Base-by-base conservation (phyloP, 1,140 invertebrate genomes). In the Agrypnia vestita region DNA sequence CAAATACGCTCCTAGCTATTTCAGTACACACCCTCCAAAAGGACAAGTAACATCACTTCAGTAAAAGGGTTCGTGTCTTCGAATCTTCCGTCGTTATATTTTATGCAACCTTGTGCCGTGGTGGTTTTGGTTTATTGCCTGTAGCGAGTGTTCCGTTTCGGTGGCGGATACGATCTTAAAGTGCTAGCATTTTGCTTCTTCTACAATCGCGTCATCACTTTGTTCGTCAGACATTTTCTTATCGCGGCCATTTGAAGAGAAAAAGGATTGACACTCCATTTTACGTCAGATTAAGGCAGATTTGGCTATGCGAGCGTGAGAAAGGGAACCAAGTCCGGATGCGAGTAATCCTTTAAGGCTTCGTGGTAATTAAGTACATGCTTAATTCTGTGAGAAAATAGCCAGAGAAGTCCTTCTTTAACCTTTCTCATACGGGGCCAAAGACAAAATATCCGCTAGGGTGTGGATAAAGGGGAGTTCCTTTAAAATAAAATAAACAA, bases 151-250 rank as follows among this genome's bases (percentile, higher is more conserved):
- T 17, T 17, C 1, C n/a, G n/a, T 56, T 56, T 7, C n/a, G 1
- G 53, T 4, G n/a, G 17, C 8, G 53, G 11, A 4, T 56, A 7
- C n/a, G 53, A 67, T 44, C 62, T 17, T 11, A 44, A 67, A 67
- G 25, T 67, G 43, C 62, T 13, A 67, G 62, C 62, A 67, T 13
- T 67, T 46, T 67, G 43, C 35, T 12, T 67, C 62, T 44, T 67
- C 25, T 71, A 76, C 43, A 47, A 76, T 76, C 55, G 73, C 53
- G 56, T 76, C 73, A 62, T 76, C 73, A 76, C 55, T 76, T 76
- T 76, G 56, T 59, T 17, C 49, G 53, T 61, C 19, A 76, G 73
- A 62, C 25, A 13, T 62, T 76, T 76, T 76, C 73, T 62, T 76
- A 76, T 76, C 59, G 17, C 59, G 12, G 43, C 44, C 43, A 46